Percentiles rank a stretch among this genome's conserved stretches.
These are phyloP conservation scores for Noctua comes DNA, from an alignment of 2,888 invertebrate species.

Conservation along the genomic window DNA sequence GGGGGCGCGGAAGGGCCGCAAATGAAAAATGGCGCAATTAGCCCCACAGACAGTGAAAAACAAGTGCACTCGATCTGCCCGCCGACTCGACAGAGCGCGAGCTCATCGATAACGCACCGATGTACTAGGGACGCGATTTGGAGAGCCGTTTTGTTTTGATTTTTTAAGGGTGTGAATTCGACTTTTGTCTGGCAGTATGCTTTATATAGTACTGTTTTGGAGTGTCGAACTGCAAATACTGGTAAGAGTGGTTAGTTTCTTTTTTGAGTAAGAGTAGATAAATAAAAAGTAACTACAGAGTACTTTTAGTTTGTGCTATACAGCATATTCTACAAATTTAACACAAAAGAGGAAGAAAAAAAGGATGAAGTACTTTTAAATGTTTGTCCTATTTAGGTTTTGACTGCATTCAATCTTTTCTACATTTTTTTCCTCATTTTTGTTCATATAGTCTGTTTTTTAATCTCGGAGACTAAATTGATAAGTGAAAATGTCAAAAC, in stretches of 20 bases:
- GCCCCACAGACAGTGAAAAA: slow-evolving; percentile 89
- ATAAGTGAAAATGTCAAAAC: too few relatives aligned
- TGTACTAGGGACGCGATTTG: slow-evolving; percentile 69
- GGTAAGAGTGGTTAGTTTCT: not conserved
- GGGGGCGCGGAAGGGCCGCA: slow-evolving; percentile 77
- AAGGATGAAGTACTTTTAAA: not conserved
- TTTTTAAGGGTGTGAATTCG: not conserved
- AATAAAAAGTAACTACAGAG: not conserved
- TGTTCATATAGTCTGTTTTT: not conserved
- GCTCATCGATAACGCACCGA: slow-evolving; percentile 79
- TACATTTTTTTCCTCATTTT: not conserved
- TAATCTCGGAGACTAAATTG: too few relatives aligned
- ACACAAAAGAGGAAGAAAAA: not conserved
- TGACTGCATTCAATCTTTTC: not conserved
- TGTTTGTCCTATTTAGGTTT: not conserved
- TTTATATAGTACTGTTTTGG: not conserved
- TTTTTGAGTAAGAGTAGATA: not conserved
- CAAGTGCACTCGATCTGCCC: slow-evolving; percentile 88
- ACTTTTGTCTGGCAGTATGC: not conserved
- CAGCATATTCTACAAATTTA: not conserved
- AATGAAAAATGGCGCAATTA: slow-evolving; percentile 90
- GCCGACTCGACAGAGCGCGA: slow-evolving; percentile 73
- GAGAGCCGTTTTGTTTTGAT: slow-evolving; percentile 47
- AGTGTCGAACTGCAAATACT: not conserved
- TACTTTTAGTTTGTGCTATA: not conserved